Evolutionary conservation across 2,888 invertebrate species (phyloP).

Genomic region (Cheilosia impressa): DNA sequence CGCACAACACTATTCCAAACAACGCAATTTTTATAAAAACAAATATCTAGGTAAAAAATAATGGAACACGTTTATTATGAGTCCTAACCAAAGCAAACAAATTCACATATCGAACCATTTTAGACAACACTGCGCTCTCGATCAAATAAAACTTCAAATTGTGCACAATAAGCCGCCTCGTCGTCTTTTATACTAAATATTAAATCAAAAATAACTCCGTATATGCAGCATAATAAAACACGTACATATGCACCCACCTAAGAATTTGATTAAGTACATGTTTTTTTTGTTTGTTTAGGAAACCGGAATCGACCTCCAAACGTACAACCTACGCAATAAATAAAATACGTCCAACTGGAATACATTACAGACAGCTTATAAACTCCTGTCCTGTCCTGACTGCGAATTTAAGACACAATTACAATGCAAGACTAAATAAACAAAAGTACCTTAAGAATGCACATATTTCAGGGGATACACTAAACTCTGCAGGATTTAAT

Average conservation of each 20-base stretch:
- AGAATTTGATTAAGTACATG: not conserved
- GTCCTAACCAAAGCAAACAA: not conserved
- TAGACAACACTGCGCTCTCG: conserved; percentile 15
- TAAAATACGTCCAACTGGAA: too few relatives aligned
- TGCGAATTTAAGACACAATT: too few relatives aligned
- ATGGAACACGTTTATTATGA: not conserved
- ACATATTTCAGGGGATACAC: too few relatives aligned
- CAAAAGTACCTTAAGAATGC: too few relatives aligned
- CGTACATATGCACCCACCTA: not conserved
- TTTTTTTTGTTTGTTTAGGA: conserved; percentile 3
- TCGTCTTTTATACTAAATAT: conserved; percentile 39
- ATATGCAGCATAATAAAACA: conserved; percentile 27
- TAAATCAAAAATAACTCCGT: conserved; percentile 5
- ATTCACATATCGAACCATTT: conserved; percentile 32
- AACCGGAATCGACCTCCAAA: conserved; percentile 15
- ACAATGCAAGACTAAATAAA: too few relatives aligned
- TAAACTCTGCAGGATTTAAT: too few relatives aligned
- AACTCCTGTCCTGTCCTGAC: too few relatives aligned
- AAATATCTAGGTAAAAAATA: conserved; percentile 16
- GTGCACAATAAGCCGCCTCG: conserved; percentile 5
- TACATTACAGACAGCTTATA: too few relatives aligned
- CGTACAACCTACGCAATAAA: too few relatives aligned
- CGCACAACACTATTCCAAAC: conserved; percentile 17
- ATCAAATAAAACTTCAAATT: conserved; percentile 34
- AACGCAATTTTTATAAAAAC: conserved; percentile 5